These are phyloP conservation scores for Bos taurus DNA, from an alignment of 2,113 vertebrate genomes.

Conservation along the genomic window ARS-UCD2.0 NC_037339.1:82683001-82683500, in stretches of 20 bases:
- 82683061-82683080: constrained; percentile 18
- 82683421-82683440: not conserved
- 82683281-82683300: not conserved
- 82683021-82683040: constrained; percentile 1
- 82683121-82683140: not conserved
- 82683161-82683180: not conserved
- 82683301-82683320: not conserved
- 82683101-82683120: not conserved
- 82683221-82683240: not conserved
- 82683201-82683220: not conserved
- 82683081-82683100: constrained; percentile 36
- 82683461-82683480: too few relatives aligned
- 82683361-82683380: not conserved
- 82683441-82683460: not conserved
- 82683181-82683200: not conserved
- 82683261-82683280: not conserved
- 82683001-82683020: not conserved
- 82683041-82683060: constrained; percentile 30
- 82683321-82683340: not conserved
- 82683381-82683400: not conserved
- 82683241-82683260: not conserved
- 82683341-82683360: not conserved
- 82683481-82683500: too few relatives aligned
- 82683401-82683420: not conserved
- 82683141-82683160: constrained; percentile 55